Percentiles rank a stretch among this genome's conserved stretches.
phyloP scores from a whole-genome alignment of 2,113 vertebrate species.

The Toxostoma redivivum region DNA sequence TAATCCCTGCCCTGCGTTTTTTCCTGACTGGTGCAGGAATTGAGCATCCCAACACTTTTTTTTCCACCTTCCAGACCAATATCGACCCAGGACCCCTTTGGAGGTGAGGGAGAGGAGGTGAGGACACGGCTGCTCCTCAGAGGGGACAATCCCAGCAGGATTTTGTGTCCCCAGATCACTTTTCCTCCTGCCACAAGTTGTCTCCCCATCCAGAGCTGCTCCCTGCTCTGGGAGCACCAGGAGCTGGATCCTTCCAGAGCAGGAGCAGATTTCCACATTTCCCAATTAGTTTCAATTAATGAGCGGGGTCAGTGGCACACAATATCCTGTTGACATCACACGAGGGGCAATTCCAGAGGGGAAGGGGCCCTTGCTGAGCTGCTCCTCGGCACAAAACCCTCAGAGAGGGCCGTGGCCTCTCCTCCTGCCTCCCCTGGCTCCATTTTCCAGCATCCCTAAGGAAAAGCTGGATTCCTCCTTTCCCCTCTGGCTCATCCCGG shows the following conservation, averaged over 20 bases:
- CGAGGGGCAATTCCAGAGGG: conserved; percentile 45
- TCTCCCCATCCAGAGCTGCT: background rate
- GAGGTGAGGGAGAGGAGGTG: conserved; percentile 69
- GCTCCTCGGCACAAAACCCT: background rate
- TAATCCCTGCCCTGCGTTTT: conserved; percentile 71
- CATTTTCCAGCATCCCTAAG: background rate
- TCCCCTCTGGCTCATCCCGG: background rate
- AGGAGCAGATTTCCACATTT: conserved; percentile 22
- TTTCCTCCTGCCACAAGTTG: conserved; percentile 19
- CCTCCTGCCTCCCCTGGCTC: background rate
- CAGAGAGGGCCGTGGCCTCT: background rate
- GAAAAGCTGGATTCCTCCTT: background rate
- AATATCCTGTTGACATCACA: conserved; percentile 65
- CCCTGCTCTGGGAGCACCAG: conserved; percentile 1
- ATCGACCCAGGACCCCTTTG: conserved; percentile 78
- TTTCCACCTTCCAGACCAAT: conserved; percentile 78
- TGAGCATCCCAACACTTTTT: conserved; percentile 77
- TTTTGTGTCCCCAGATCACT: conserved; percentile 29
- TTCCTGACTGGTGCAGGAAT: conserved; percentile 73
- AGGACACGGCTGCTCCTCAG: conserved; percentile 68
- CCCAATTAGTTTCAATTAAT: conserved; percentile 78
- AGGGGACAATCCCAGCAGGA: conserved; percentile 61
- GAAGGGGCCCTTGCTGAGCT: background rate
- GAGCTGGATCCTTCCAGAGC: conserved; percentile 50
- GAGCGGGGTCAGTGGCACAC: conserved; percentile 68